These are phyloP conservation scores for Rhynchotus rufescens DNA, from an alignment of 2,797 vertebrate species.

Conservation along the genomic window DNA sequence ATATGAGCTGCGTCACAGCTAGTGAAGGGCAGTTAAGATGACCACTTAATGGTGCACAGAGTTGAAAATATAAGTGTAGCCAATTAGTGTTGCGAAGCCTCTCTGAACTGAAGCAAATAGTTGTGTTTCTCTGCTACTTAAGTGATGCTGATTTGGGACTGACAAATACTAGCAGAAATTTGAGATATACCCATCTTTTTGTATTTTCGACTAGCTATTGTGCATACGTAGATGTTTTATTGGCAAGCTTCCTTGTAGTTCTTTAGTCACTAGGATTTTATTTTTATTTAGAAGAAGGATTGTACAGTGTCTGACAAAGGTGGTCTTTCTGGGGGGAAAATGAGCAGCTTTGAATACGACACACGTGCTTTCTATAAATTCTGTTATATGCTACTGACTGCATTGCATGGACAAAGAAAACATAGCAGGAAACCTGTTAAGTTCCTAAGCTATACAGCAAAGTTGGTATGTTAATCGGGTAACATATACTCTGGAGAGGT, in stretches of 20 bases:
- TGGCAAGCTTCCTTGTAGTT: not conserved
- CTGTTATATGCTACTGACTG: not conserved
- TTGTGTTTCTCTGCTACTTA: rapidly evolving
- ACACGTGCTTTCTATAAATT: not conserved
- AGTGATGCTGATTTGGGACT: not conserved
- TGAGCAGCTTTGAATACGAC: not conserved
- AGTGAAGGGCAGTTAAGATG: rapidly evolving
- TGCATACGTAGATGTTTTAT: not conserved
- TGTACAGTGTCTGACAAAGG: not conserved
- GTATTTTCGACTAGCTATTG: not conserved
- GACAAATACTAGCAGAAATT: not conserved
- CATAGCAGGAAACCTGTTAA: not conserved
- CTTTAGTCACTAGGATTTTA: rapidly evolving
- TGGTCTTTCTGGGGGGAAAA: not conserved
- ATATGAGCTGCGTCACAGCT: rapidly evolving
- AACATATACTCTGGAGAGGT: not conserved
- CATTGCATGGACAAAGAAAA: not conserved
- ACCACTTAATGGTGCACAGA: rapidly evolving
- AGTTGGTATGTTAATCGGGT: not conserved
- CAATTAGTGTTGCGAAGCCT: rapidly evolving
- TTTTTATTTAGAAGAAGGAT: not conserved
- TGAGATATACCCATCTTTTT: not conserved
- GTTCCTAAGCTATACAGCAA: not conserved
- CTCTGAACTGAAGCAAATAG: rapidly evolving
- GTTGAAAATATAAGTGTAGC: rapidly evolving